These are phyloP conservation scores for Boulengeromyrus knoepffleri DNA, from an alignment of 2,113 vertebrate genomes.

Conservation along the genomic window DNA sequence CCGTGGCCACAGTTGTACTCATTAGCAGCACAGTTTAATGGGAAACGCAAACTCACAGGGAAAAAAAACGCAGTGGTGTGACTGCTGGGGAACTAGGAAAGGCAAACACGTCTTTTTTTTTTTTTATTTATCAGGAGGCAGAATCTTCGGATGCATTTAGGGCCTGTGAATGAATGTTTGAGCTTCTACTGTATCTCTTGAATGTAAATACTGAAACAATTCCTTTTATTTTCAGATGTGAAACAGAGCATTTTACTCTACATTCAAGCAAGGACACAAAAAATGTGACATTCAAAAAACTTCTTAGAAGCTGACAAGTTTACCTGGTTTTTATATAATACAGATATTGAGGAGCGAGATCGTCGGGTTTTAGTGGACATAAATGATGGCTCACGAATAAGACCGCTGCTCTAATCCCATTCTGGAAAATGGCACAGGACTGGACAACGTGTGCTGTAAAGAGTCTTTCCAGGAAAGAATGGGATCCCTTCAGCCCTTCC, in stretches of 20 bases:
- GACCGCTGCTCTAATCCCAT: not conserved
- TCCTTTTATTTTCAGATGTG: not conserved
- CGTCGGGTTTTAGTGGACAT: not conserved
- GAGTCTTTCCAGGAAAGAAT: constrained; percentile 6
- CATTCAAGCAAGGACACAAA: not conserved
- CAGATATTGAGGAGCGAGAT: not conserved
- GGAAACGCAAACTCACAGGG: constrained; percentile 25
- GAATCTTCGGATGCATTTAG: not conserved
- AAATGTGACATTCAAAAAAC: not conserved
- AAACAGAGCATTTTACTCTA: too few species aligned
- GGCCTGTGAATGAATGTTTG: not conserved
- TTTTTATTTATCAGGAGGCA: not conserved
- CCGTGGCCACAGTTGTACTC: constrained; percentile 29
- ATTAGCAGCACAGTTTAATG: constrained; percentile 33
- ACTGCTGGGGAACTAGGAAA: not conserved
- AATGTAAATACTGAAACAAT: not conserved
- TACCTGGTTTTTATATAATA: not conserved
- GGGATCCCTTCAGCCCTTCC: not conserved
- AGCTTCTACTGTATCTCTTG: not conserved
- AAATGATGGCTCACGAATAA: not conserved
- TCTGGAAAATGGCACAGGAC: not conserved
- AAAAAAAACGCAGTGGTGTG: not conserved
- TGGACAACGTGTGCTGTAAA: not conserved
- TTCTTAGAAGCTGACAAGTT: not conserved
- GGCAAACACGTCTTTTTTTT: not conserved